Base-by-base conservation (phyloP, 2,888 invertebrate genomes). In the Oligia fasciuncula region DNA sequence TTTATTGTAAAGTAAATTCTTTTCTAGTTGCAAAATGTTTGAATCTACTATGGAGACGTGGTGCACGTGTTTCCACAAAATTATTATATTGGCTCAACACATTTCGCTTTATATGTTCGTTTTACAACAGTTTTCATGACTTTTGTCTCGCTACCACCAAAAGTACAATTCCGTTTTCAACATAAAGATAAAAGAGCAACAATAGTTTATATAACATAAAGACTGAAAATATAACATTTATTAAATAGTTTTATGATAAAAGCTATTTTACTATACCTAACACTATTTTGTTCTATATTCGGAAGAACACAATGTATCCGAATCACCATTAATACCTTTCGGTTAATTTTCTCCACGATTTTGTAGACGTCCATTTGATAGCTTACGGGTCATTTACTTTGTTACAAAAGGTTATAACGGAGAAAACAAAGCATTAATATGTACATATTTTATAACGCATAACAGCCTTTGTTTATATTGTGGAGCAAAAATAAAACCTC, bases 361-460 rank as follows among this genome's bases (percentile, higher is more conserved):
- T 35, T 35, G 79, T 79, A 77, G 75, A 73, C 67, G 73, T 69
- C 84, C 81, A 84, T 86, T 86, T 84, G 65, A 76, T 84, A 79
- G 85, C 87, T 73, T 77, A 86, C 69, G 85, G 85, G 72, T 86
- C 86, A 86, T 86, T 86, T 77, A 84, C 77, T 79, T 40, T 76
- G 87, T 73, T 77, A 84, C 82, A 82, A 84, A 84, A 86, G 79
- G 73, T 81, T 81, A 69, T 73, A 79, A 70, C 54, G 63, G 67
- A 66, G n/a, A 82, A 84, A 84, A 86, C 85, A 84, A 84, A 81
- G 68, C 84, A 85, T 86, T 86, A 79, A 73, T 86, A 83, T 81
- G 76, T 81, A 86, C 77, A 84, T 86, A 84, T 84, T 86, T 85
- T 81, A 86, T 86, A 79, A 78, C 81, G 57, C n/a, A 60, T 60